Percentiles rank a stretch among this genome's conserved stretches.
Evolutionary conservation across 2,888 invertebrate genomes (phyloP).

Genomic region (Epirrhoe alternata): DNA sequence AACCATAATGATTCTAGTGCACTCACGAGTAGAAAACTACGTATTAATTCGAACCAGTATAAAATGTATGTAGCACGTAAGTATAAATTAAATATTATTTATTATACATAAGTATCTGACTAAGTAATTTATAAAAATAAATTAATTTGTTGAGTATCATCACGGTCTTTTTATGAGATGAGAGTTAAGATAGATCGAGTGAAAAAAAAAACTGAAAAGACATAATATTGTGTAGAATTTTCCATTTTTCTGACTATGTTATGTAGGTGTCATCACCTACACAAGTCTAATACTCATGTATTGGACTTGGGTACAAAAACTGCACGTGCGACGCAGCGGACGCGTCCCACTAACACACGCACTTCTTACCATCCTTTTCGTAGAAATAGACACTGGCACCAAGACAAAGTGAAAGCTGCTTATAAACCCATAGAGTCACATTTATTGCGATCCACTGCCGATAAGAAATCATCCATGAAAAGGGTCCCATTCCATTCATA

Average conservation of each 20-base stretch:
- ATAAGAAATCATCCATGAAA: constrained; percentile 55
- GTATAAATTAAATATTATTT: constrained; percentile 4
- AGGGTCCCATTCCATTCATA: constrained; percentile 30
- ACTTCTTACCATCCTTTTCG: constrained; percentile 83
- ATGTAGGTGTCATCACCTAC: too few relatives aligned
- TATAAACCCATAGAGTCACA: constrained; percentile 78
- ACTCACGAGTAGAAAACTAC: background rate
- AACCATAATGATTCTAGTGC: background rate
- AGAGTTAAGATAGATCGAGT: background rate
- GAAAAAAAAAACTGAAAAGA: too few relatives aligned
- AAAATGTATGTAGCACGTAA: background rate
- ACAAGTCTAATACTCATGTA: too few relatives aligned
- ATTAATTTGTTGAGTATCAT: background rate
- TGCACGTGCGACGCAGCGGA: constrained; percentile 67
- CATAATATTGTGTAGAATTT: too few relatives aligned
- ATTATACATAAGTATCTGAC: background rate
- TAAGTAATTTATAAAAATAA: constrained; percentile 8
- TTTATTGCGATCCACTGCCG: constrained; percentile 71
- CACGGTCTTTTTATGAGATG: background rate
- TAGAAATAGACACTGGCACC: constrained; percentile 79
- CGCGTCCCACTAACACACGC: constrained; percentile 82
- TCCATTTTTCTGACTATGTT: constrained; percentile 66
- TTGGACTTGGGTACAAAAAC: constrained; percentile 70
- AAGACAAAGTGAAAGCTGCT: constrained; percentile 82
- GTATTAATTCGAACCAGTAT: background rate